A percentile compares a stretch with the other conserved stretches of the same genome.
Evolutionary conservation across 2,113 vertebrate genomes (phyloP).

Genomic region (Gallinago media): DNA sequence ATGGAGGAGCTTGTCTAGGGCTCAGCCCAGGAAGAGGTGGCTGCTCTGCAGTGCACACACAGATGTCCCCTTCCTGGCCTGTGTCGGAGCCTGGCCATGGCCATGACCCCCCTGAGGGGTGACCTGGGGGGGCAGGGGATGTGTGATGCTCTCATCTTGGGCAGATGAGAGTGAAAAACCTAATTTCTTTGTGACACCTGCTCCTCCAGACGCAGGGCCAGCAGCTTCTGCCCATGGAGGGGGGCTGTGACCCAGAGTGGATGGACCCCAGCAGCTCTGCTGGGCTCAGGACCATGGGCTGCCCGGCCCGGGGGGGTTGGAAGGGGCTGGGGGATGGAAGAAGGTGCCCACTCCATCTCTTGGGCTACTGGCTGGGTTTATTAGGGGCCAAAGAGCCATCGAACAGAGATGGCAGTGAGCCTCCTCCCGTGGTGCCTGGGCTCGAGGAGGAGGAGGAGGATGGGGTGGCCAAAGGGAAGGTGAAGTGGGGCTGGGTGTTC

Average conservation of each 20-base stretch:
- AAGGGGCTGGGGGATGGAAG: not conserved
- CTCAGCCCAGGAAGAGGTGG: not conserved
- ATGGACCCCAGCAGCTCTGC: not conserved
- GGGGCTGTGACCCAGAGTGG: not conserved
- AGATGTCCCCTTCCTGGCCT: not conserved
- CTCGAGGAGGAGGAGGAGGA: not conserved
- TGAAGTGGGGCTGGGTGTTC: not conserved
- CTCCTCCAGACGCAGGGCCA: not conserved
- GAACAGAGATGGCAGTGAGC: not conserved
- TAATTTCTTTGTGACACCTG: not conserved
- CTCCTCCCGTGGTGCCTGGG: fast-evolving
- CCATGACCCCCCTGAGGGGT: not conserved
- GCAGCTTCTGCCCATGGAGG: not conserved
- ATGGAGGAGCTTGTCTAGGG: conserved; percentile 29
- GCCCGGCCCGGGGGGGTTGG: fast-evolving
- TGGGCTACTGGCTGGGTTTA: not conserved
- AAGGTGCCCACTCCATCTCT: not conserved
- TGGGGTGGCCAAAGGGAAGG: not conserved
- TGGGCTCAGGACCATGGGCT: fast-evolving
- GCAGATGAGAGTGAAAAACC: not conserved
- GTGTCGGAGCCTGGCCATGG: not conserved
- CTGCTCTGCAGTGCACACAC: fast-evolving
- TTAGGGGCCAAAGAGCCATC: not conserved
- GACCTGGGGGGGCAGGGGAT: not conserved
- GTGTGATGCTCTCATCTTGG: not conserved